Evolutionary conservation across 2,888 invertebrate genomes (phyloP), one percentile per base, ranked within the genome.

Genomic region (Desoria tigrina): DNA sequence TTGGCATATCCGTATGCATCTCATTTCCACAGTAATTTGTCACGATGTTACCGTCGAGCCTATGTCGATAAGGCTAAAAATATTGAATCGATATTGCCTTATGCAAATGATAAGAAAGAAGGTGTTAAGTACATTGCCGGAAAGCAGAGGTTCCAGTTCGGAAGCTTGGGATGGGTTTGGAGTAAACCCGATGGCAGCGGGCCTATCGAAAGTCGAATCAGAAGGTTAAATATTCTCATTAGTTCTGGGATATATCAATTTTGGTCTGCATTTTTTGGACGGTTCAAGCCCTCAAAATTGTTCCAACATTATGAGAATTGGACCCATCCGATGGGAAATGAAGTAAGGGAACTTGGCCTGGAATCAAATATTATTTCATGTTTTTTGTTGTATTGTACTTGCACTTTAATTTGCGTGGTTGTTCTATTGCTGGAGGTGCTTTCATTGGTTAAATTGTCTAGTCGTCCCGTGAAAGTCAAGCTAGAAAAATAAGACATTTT

Each of bases 181-280:
- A 24, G 11, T 24, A 26, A 6, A 7, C 11, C 21, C 9, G 7
- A 6, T 4, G 26, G 9, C 9, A 9, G 18, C 9, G 6, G 24
- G 26, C 6, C 9, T 9, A 4, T 26, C 9, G 26, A 26, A 24
- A 4, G 26, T 9, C 53, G 9, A 9, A 7, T 53, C 26, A 14
- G n/a, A 6, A 21, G 53, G 26, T 9, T 53, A 9, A 21, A 53
- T 9, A 18, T 9, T 53, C n/a, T 53, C 4, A 18, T 53, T 24
- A 7, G 7, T 9, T 53, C 53, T 6, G 53, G 53, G 26, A 53
- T 53, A 24, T 53, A 53, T 26, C 18, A 24, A 23, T 53, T 18
- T 24, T 53, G 53, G 53, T 21, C 14, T 7, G 26, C 18, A 7
- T 7, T 53, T 18, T 53, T 9, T 26, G 23, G 24, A 53, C 6